Base-by-base conservation (phyloP, 2,113 vertebrate genomes). In the Collichthys lucidus region DNA sequence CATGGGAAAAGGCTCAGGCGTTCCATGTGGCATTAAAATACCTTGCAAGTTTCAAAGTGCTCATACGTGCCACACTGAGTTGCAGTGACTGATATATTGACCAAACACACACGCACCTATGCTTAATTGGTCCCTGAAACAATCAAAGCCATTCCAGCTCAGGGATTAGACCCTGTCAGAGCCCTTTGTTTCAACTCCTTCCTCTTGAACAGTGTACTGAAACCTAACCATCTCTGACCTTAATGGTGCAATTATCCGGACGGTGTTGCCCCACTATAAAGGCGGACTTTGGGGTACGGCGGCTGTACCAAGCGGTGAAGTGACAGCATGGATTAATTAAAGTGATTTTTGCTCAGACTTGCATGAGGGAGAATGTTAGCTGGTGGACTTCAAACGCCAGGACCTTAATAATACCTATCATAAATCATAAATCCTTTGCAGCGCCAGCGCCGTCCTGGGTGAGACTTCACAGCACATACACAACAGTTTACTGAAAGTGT, bases 171-270 rank as follows among this genome's bases (percentile, higher is more conserved):
- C 80, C 63, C 74, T 84, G 50, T 70, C 57, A 84, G 63, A 78
- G 77, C 52, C 79, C 86, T 90, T 92, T 92, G 81, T 91, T 90
- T 92, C 42, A 7, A 86, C 82, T 85, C 47, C 77, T 89, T 93
- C 81, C 87, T 91, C 86, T 86, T 81, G 68, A 91, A 91, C 79
- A 80, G 79, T 59, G 49, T 7, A 79, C 75, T 90, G 80, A 87
- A 89, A 85, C 57, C 53, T 82, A 87, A 86, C 76, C 74, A 80
- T 86, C 81, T 82, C 65, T 81, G 84, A 90, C 82, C 80, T 76
- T 88, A 83, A 88, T 84, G 85, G 70, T 60, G 77, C 85, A 90
- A 92, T 93, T 89, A 92, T 64, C 70, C 49, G 1, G 24, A 55
- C 26, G 31, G 42, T 65, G 72, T 77, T 14, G 11, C 81, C 44